Percentiles rank a stretch among this genome's conserved stretches.
These are phyloP conservation scores for Leucania comma DNA, from an alignment of 2,888 invertebrate genomes.

Conservation along the genomic window DNA sequence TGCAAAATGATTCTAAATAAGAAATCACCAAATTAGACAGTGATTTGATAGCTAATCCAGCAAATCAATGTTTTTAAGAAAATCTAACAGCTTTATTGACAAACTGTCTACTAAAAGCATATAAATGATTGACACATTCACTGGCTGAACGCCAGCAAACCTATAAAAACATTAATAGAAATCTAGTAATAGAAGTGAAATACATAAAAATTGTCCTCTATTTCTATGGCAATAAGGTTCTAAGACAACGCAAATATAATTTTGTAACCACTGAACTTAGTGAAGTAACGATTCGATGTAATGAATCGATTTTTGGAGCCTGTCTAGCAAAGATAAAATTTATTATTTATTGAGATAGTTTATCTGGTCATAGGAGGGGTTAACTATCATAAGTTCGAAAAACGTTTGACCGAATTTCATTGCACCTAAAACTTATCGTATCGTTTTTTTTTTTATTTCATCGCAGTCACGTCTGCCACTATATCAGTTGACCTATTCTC, in stretches of 20 bases:
- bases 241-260: conserved; percentile 8
- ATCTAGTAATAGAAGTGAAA: no score
- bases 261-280: conserved; percentile 29
- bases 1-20: neutral
- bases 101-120: conserved; percentile 37
- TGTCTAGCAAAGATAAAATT: conserved; percentile 43
- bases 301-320: conserved; percentile 48
- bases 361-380: conserved; percentile 16
- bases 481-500: no score
- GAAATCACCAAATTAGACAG: neutral
- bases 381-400: no score
- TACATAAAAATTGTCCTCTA: no score
- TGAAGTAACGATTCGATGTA: conserved; percentile 42
- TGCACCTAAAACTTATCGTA: no score
- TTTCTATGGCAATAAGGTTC: conserved; percentile 25
- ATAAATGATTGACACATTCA: conserved; percentile 65
- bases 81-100: conserved; percentile 47
- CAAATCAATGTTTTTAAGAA: conserved; percentile 13
- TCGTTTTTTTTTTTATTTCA: no score
- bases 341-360: conserved; percentile 48
- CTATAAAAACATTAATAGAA: conserved; percentile 35
- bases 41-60: no score
- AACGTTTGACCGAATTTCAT: no score
- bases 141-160: conserved; percentile 63
- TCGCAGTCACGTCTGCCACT: no score